Evolutionary conservation across 2,888 invertebrate species (phyloP).

Genomic region (Hedychridium roseum): DNA sequence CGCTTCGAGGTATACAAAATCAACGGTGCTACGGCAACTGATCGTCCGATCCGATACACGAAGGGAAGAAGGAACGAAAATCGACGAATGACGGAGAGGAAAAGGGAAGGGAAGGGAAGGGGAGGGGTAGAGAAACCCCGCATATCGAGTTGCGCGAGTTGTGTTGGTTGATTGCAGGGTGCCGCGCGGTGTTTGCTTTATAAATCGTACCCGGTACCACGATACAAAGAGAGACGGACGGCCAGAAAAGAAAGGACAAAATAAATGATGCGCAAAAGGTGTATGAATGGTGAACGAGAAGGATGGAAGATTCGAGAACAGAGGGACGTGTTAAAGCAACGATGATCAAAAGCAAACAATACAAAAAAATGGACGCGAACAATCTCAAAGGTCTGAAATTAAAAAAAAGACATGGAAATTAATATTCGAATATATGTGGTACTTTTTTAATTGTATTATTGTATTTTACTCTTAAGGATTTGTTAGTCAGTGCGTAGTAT

Average conservation of each 20-base stretch:
- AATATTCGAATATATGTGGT: too few relatives aligned
- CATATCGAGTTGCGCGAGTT: slow-evolving; percentile 37
- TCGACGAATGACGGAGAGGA: not conserved
- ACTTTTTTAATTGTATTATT: too few relatives aligned
- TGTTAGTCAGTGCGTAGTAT: too few relatives aligned
- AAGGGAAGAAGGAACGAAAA: slow-evolving; percentile 7
- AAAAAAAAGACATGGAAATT: too few relatives aligned
- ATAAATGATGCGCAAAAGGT: not conserved
- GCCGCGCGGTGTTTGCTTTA: slow-evolving; percentile 61
- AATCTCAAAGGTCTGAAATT: too few relatives aligned
- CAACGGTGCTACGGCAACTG: slow-evolving; percentile 42
- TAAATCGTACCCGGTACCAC: slow-evolving; percentile 53
- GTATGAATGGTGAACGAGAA: slow-evolving; percentile 3
- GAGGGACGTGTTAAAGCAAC: too few relatives aligned
- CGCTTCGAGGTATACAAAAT: slow-evolving; percentile 55
- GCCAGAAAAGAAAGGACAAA: not conserved
- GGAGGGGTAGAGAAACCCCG: slow-evolving; percentile 13
- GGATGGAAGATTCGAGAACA: too few relatives aligned
- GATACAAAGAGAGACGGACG: slow-evolving; percentile 21
- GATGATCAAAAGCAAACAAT: too few relatives aligned
- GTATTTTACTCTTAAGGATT: too few relatives aligned
- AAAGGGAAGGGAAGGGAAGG: slow-evolving; percentile 8
- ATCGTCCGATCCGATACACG: slow-evolving; percentile 47
- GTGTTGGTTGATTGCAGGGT: slow-evolving; percentile 60
- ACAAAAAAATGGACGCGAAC: too few relatives aligned